Base-by-base conservation (phyloP, 92 coral and sea anemone genomes). In the Phymanthus crucifer region DNA sequence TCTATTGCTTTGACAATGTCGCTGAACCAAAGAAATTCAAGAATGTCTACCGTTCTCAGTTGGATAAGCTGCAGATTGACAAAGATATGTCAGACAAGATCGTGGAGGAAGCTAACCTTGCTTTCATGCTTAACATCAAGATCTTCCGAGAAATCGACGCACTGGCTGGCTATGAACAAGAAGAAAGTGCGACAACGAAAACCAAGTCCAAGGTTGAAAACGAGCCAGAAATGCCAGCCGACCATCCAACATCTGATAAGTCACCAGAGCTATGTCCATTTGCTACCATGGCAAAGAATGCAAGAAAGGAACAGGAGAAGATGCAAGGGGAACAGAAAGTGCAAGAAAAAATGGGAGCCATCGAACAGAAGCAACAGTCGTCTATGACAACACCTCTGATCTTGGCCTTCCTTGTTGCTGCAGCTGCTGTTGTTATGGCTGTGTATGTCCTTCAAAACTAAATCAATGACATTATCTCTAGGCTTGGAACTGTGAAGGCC, bases 61-160 rank as follows among this genome's bases (percentile, higher is more conserved):
- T 95, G 33, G 98, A 95, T 78, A 85, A 76, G 76, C 85, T 95
- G 67, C 77, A 74, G 83, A 80, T 95, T 68, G 76, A 78, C 78
- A 89, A 90, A 78, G 92, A 83, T 32, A 80, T 81, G 38, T 90
- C 97, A 19, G 98, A 95, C 73, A 92, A 90, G 76, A 66, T 95
- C 47, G 98, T 95, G n/a, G 86, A 90, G 37, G 98, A 95, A 70
- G 94, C 97, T 2, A 86, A 87, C 81, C 77, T 84, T 27, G 91
- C 91, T 1, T 95, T 93, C 83, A 80, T 90, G 69, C 87, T 95
- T 17, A 93, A 95, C 68, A 91, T 95, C 68, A 84, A 87, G 50
- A 73, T 95, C 83, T 95, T 95, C 80, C 82, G 91, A 64, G 98
- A 93, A 88, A 88, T 95, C 68, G 95, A 91, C 66, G 80, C 70